These are phyloP conservation scores for Trachelus troglodyta DNA, from an alignment of 2,888 invertebrate species.

Conservation along the genomic window DNA sequence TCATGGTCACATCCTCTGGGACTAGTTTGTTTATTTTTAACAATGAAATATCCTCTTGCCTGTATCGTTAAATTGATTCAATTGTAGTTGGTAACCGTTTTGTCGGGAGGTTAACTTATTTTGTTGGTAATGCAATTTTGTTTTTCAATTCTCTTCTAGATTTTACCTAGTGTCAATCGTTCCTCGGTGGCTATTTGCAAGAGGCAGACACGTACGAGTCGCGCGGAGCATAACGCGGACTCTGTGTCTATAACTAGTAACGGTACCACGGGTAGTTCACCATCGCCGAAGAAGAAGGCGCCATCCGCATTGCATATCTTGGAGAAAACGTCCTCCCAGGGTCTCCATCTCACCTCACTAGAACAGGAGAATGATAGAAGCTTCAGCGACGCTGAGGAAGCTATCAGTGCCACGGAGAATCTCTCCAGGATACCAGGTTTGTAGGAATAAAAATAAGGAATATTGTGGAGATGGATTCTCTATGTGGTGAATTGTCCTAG, in stretches of 20 bases:
- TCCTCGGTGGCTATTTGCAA: slow-evolving; percentile 47
- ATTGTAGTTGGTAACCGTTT: not conserved
- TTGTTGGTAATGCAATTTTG: not conserved
- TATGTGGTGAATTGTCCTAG: not conserved
- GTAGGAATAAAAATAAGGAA: not conserved
- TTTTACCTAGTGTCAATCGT: slow-evolving; percentile 42
- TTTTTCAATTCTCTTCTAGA: not conserved
- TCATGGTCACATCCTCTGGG: not conserved
- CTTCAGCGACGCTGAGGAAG: slow-evolving; percentile 63
- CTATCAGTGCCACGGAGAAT: slow-evolving; percentile 57
- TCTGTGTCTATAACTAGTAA: slow-evolving; percentile 55
- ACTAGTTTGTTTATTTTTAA: not conserved
- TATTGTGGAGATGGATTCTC: not conserved
- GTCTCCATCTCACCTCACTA: slow-evolving; percentile 45
- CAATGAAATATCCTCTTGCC: not conserved
- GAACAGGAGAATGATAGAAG: slow-evolving; percentile 61
- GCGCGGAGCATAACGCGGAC: slow-evolving; percentile 47
- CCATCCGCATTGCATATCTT: slow-evolving; percentile 43
- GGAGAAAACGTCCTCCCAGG: slow-evolving; percentile 50
- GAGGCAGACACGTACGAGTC: slow-evolving; percentile 49
- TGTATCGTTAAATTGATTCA: not conserved
- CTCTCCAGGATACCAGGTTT: slow-evolving; percentile 56
- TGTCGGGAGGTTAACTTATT: not conserved
- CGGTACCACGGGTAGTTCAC: slow-evolving; percentile 53
- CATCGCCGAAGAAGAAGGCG: slow-evolving; percentile 54